Percentiles rank a stretch among this genome's conserved stretches.
phyloP scores from a whole-genome alignment of 37 sponge, comb jelly and placozoan species.

The Diacarnus erythraeanus region DNA sequence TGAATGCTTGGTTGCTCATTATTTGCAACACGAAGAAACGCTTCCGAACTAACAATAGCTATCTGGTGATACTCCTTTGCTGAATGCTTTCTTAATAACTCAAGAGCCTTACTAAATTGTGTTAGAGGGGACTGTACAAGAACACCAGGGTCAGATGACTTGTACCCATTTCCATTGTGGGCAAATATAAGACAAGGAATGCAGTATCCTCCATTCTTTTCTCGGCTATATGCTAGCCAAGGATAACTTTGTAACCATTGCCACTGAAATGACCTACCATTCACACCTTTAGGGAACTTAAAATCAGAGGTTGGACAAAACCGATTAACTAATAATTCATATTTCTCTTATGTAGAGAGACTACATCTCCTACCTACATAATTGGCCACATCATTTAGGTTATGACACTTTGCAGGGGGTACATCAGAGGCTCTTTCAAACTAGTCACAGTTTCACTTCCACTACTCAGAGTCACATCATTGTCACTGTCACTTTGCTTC shows the following conservation, averaged over 20 bases:
- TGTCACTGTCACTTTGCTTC: too few species aligned
- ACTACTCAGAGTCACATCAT: background rate
- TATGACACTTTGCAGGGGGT: background rate
- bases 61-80: conserved; percentile 46
- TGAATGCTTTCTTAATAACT: conserved; percentile 20
- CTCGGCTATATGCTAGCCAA: conserved; percentile 34
- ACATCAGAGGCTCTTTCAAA: background rate
- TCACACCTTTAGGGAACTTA: conserved; percentile 26
- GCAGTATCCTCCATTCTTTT: conserved; percentile 51
- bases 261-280: conserved; percentile 45
- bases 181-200: conserved; percentile 49
- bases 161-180: background rate
- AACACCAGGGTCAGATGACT: conserved; percentile 9
- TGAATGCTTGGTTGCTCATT: conserved; percentile 6
- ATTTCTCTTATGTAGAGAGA: background rate
- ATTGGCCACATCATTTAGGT: background rate
- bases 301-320: conserved; percentile 40
- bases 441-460: background rate
- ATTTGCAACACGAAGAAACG: conserved; percentile 30
- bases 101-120: conserved; percentile 35
- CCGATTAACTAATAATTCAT: background rate
- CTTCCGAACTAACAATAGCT: conserved; percentile 25
- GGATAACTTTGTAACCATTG: conserved; percentile 7
- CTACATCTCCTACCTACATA: too few species aligned
- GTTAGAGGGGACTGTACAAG: conserved; percentile 50